Conservation (phyloP, 2,113 vertebrate species). For the Corythaeola cristata region DNA sequence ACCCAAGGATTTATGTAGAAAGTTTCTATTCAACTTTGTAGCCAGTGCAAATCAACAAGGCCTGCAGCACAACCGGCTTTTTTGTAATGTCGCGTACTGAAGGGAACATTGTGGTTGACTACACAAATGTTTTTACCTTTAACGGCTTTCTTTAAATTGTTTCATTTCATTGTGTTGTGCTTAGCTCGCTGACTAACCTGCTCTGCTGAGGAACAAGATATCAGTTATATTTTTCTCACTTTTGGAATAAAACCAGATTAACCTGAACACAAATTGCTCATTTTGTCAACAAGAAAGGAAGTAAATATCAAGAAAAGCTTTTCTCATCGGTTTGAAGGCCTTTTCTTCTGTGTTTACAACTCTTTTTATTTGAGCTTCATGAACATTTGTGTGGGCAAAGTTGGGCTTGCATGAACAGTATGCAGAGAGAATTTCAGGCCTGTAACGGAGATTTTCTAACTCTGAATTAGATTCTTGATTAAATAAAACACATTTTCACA, state of each 20-base stretch:
- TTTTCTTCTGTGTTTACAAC: not conserved
- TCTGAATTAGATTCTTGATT: not conserved
- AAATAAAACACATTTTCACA: slow-evolving; percentile 21
- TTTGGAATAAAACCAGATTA: not conserved
- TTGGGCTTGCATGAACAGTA: not conserved
- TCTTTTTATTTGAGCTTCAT: not conserved
- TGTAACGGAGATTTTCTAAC: not conserved
- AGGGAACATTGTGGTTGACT: not conserved
- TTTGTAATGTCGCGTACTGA: not conserved
- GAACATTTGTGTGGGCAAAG: not conserved
- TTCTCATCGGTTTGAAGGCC: not conserved
- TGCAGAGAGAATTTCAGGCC: not conserved
- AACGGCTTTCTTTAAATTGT: not conserved
- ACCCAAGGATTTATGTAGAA: not conserved
- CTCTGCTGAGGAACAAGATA: not conserved
- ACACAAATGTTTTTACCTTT: not conserved
- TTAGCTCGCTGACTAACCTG: not conserved
- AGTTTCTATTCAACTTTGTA: not conserved
- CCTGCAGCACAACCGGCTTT: not conserved
- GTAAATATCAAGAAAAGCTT: not conserved
- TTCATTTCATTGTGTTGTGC: not conserved
- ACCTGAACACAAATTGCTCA: not conserved
- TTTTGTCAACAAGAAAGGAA: not conserved
- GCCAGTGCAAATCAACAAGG: not conserved
- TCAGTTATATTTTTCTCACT: not conserved